phyloP scores from a whole-genome alignment of 1,140 invertebrate genomes.

The Drosophila micromelanica region DNA sequence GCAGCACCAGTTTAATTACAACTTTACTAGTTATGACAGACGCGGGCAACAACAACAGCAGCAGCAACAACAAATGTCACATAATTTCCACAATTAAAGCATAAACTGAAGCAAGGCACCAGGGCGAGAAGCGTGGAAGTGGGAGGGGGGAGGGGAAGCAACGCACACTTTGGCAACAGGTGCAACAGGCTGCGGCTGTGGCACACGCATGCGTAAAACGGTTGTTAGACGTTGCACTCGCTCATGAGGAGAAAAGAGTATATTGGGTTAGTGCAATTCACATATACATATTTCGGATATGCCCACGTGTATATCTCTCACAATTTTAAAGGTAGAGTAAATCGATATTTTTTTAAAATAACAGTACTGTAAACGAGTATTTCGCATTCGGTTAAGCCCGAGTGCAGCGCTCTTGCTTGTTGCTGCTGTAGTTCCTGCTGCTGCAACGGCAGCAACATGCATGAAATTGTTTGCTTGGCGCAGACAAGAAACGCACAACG shows the following conservation, averaged over 20 bases:
- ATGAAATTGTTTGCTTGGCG: constrained; percentile 58
- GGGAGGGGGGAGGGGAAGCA: not conserved
- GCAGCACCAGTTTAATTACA: constrained; percentile 74
- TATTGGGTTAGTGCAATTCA: too few species aligned
- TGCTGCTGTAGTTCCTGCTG: constrained; percentile 33
- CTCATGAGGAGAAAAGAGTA: too few species aligned
- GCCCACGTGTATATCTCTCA: too few species aligned
- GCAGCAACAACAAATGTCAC: constrained; percentile 67
- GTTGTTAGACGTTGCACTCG: constrained; percentile 51
- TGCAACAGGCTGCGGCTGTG: constrained; percentile 56
- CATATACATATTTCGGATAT: too few species aligned
- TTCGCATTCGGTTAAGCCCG: too few species aligned
- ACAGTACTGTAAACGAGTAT: too few species aligned
- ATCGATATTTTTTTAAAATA: too few species aligned
- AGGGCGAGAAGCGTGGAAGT: constrained; percentile 2
- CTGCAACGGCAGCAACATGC: constrained; percentile 66
- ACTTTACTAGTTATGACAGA: constrained; percentile 77
- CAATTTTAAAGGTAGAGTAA: too few species aligned
- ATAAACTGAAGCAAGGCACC: constrained; percentile 71
- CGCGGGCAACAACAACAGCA: constrained; percentile 42
- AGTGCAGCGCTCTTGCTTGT: not conserved
- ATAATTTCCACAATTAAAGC: constrained; percentile 82
- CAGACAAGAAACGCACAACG: constrained; percentile 43
- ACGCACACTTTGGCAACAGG: constrained; percentile 52
- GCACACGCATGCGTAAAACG: constrained; percentile 80